phyloP scores from a whole-genome alignment of 2,888 invertebrate species.

The Adela reaumurella region DNA sequence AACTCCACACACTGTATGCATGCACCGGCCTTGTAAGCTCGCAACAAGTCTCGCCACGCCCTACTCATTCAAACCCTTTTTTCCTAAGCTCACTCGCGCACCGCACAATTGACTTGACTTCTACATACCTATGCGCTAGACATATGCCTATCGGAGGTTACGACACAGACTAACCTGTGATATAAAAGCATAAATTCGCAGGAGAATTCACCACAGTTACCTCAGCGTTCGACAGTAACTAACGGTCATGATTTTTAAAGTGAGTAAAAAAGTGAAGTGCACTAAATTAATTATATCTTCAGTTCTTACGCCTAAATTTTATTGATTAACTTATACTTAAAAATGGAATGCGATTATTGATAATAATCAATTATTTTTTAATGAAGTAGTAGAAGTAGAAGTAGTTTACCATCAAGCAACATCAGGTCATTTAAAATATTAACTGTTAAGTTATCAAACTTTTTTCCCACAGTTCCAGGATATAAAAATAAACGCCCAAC shows the following conservation, averaged over 20 bases:
- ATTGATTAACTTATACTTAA: no score
- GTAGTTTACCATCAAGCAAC: no score
- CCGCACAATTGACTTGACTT: background rate
- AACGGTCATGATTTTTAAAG: conserved; percentile 31
- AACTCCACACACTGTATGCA: background rate
- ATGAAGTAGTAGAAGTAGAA: no score
- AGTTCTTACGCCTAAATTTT: no score
- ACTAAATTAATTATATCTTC: no score
- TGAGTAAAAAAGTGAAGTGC: conserved; percentile 23
- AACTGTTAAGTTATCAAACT: no score
- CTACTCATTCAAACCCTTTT: background rate
- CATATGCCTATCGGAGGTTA: conserved; percentile 5
- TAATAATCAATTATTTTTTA: no score
- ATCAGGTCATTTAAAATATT: no score
- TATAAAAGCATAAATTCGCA: background rate
- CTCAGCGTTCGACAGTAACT: background rate
- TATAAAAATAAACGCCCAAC: no score
- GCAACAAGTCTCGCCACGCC: background rate
- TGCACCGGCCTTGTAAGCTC: background rate
- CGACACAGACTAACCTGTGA: conserved; percentile 3
- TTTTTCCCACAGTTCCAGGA: no score
- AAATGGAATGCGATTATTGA: no score
- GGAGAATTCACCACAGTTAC: background rate
- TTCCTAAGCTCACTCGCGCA: background rate
- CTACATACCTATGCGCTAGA: background rate